Evolutionary conservation across 2,888 invertebrate species (phyloP).

Genomic region (Crioceris asparagi): DNA sequence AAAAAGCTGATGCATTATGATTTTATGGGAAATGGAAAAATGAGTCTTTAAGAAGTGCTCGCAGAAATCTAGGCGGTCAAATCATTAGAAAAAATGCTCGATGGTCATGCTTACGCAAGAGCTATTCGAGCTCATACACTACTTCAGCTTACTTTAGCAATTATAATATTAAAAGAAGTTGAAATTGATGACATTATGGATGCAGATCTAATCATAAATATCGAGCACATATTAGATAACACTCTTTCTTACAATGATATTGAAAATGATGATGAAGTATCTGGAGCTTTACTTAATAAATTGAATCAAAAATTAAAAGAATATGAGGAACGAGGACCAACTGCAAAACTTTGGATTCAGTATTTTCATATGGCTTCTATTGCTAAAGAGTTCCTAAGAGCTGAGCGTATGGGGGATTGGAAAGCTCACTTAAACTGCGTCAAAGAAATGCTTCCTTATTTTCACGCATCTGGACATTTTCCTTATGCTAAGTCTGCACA

Average conservation of each 20-base stretch:
- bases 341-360: slow-evolving; percentile 12
- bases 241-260: slow-evolving; percentile 22
- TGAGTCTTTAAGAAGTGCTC: slow-evolving; percentile 20
- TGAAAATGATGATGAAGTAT: slow-evolving; percentile 27
- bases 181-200: slow-evolving; percentile 23
- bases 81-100: slow-evolving; percentile 25
- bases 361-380: slow-evolving; percentile 17
- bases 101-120: slow-evolving; percentile 26
- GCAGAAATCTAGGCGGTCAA: slow-evolving; percentile 19
- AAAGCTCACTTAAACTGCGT: slow-evolving; percentile 30
- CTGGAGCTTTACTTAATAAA: no score
- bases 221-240: slow-evolving; percentile 21
- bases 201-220: slow-evolving; percentile 19
- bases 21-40: slow-evolving; percentile 23
- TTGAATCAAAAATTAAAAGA: slow-evolving; percentile 23
- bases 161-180: slow-evolving; percentile 24
- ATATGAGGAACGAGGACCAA: slow-evolving; percentile 15
- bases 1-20: slow-evolving; percentile 22
- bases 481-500: slow-evolving; percentile 26
- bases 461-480: slow-evolving; percentile 25
- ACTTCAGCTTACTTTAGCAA: slow-evolving; percentile 28
- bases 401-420: slow-evolving; percentile 34
- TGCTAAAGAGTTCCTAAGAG: slow-evolving; percentile 28
- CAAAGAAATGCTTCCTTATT: slow-evolving; percentile 32
- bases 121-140: slow-evolving; percentile 22